Conservation (phyloP, 1,140 invertebrate genomes). For the Drosophila simulans region DNA sequence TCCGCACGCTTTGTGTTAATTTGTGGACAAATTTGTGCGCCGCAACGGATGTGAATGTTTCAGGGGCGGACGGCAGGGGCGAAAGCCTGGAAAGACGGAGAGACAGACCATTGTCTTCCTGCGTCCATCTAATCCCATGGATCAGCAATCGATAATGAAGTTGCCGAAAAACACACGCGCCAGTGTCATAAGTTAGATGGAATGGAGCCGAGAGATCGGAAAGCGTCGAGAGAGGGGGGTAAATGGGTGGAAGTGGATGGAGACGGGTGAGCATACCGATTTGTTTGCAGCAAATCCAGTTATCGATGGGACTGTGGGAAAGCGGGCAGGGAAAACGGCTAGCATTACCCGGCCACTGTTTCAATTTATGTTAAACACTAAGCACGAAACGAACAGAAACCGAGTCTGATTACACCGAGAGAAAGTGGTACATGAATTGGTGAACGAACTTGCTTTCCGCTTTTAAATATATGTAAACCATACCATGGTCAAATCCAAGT, state of each 20-base stretch:
- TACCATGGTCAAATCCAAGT: too few species aligned
- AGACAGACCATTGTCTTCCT: slow-evolving; percentile 60
- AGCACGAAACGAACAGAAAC: slow-evolving; percentile 9
- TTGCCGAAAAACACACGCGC: slow-evolving; percentile 79
- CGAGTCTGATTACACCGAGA: not conserved
- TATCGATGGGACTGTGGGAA: slow-evolving; percentile 59
- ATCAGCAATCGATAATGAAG: slow-evolving; percentile 82
- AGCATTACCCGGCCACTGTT: slow-evolving; percentile 57
- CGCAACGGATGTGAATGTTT: slow-evolving; percentile 59
- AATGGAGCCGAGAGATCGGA: slow-evolving; percentile 8
- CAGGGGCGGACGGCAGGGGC: not conserved
- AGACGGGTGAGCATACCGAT: slow-evolving; percentile 52
- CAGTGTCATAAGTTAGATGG: slow-evolving; percentile 73
- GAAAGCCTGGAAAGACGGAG: not conserved
- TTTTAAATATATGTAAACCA: too few species aligned
- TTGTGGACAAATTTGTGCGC: slow-evolving; percentile 81
- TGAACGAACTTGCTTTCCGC: not conserved
- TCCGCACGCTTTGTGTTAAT: slow-evolving; percentile 77
- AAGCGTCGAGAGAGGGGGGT: not conserved
- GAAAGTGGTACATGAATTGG: not conserved
- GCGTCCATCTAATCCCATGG: slow-evolving; percentile 70
- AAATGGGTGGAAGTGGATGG: slow-evolving; percentile 18
- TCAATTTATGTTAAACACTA: slow-evolving; percentile 75
- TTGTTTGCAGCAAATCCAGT: slow-evolving; percentile 79
- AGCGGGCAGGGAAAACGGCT: slow-evolving; percentile 14